Evolutionary conservation across 1,140 invertebrate species (phyloP).

Genomic region (Eupeodes corollae): DNA sequence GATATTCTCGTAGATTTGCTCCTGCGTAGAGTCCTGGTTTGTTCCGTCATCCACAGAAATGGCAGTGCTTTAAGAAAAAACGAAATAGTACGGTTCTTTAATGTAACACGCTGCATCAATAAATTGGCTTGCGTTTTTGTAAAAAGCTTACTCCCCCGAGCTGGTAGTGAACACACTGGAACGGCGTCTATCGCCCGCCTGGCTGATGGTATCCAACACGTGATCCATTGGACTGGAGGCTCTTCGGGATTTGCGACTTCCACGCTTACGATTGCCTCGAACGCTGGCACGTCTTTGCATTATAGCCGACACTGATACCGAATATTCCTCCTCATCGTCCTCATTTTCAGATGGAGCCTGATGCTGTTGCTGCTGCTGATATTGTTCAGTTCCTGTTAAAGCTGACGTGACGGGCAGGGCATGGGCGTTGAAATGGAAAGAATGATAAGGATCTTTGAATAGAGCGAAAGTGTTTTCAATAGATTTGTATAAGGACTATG

Average conservation of each 20-base stretch:
- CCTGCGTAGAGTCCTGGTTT: constrained; percentile 51
- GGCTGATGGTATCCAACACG: constrained; percentile 30
- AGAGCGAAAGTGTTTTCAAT: neutral
- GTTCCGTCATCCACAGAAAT: constrained; percentile 60
- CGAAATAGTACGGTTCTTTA: neutral
- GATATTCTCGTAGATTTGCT: constrained; percentile 84
- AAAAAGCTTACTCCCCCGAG: constrained; percentile 61
- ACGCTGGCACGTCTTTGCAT: constrained; percentile 60
- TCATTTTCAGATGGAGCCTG: constrained; percentile 15
- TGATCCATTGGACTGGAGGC: constrained; percentile 59
- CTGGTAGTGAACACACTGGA: constrained; percentile 74
- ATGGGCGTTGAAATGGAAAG: neutral
- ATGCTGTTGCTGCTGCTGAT: neutral
- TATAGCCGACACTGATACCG: constrained; percentile 66
- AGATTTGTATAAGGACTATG: neutral
- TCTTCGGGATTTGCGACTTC: constrained; percentile 44
- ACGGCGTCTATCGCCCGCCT: constrained; percentile 45
- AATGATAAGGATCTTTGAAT: too few species aligned
- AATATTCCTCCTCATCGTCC: constrained; percentile 65
- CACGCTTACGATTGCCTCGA: constrained; percentile 46
- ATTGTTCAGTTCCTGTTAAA: neutral
- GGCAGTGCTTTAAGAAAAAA: constrained; percentile 44
- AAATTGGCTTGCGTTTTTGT: neutral
- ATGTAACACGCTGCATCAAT: neutral
- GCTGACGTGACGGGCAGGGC: neutral